Evolutionary conservation across 2,888 invertebrate species (phyloP).

Genomic region (Acleris holmiana): DNA sequence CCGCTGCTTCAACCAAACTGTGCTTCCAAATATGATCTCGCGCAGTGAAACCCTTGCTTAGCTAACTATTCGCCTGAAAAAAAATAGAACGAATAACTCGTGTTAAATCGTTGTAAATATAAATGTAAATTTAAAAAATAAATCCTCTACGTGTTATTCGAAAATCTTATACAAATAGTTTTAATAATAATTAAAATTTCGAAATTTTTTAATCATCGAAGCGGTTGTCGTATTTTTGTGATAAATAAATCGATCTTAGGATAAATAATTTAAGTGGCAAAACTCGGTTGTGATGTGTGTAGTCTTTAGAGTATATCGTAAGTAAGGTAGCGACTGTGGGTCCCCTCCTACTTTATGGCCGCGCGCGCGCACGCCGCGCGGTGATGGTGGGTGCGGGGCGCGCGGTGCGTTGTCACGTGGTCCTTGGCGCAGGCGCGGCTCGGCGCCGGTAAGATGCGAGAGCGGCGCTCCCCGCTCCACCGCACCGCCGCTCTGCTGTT

Average conservation of each 20-base stretch:
- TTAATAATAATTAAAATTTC: constrained; percentile 52
- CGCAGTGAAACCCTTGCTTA: constrained; percentile 61
- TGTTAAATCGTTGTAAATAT: constrained; percentile 58
- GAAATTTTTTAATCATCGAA: constrained; percentile 79
- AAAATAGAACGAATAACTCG: constrained; percentile 46
- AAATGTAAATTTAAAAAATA: constrained; percentile 43
- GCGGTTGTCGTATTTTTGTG: constrained; percentile 85
- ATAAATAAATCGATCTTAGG: constrained; percentile 55
- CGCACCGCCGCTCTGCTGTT: constrained; percentile 77
- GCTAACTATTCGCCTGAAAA: constrained; percentile 44
- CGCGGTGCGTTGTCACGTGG: constrained; percentile 70
- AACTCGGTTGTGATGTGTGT: constrained; percentile 84
- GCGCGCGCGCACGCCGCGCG: constrained; percentile 66
- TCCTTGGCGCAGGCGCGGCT: constrained; percentile 80
- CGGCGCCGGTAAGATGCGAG: constrained; percentile 83
- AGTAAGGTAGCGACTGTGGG: constrained; percentile 55
- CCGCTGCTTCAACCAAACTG: constrained; percentile 62
- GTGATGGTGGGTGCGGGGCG: constrained; percentile 65
- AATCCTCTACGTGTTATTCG: constrained; percentile 69
- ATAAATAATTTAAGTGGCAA: constrained; percentile 73
- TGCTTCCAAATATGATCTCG: constrained; percentile 72
- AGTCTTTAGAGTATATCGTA: constrained; percentile 68
- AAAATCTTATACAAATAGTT: constrained; percentile 45
- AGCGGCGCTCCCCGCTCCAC: constrained; percentile 75
- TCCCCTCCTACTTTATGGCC: constrained; percentile 41